phyloP scores from a whole-genome alignment of 2,797 vertebrate species.

The Tolypeutes matacus region DNA sequence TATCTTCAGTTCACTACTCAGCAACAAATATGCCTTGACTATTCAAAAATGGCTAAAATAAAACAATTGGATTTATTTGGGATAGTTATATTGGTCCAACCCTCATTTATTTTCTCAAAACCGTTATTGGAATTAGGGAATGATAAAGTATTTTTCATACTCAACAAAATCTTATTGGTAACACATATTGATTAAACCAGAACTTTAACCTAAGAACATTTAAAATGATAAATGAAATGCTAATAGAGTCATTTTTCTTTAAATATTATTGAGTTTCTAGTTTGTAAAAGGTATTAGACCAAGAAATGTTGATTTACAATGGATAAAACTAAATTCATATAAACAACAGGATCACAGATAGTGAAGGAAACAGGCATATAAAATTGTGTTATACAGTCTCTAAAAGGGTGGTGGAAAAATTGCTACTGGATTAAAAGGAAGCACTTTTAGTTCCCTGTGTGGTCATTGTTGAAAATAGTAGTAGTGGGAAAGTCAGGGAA shows the following conservation, averaged over 20 bases:
- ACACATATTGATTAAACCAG: background rate
- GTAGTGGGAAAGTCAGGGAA: background rate
- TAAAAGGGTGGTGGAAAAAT: background rate
- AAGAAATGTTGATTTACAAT: background rate
- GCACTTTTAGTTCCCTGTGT: background rate
- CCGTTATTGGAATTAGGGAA: background rate
- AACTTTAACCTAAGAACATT: background rate
- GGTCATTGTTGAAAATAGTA: background rate
- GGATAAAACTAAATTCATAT: background rate
- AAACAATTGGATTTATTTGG: background rate
- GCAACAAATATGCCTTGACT: background rate
- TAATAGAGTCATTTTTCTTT: background rate
- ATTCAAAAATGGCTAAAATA: background rate
- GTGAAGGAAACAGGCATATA: background rate
- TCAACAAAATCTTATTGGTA: background rate
- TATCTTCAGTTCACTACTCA: background rate
- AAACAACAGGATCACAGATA: background rate
- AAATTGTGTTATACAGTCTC: background rate
- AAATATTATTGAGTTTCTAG: background rate
- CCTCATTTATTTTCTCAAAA: background rate
- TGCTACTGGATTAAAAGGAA: background rate
- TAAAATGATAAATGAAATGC: constrained; percentile 15
- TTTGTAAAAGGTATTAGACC: background rate
- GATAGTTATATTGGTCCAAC: background rate
- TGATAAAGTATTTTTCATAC: background rate